Evolutionary conservation across 2,113 vertebrate species (phyloP).

Genomic region (Sporophila hypoxantha): DNA sequence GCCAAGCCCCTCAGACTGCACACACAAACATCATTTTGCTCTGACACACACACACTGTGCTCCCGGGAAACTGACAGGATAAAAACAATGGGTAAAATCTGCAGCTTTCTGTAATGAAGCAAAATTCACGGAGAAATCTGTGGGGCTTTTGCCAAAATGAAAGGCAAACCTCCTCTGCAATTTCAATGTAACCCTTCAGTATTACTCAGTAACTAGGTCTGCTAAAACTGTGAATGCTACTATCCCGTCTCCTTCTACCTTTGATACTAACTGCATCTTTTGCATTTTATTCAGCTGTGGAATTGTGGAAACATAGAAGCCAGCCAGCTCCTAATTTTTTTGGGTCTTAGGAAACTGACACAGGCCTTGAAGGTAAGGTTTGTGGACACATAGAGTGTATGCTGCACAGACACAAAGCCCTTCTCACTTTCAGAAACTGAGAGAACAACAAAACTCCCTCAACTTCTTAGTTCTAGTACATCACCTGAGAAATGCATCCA

Average conservation of each 20-base stretch:
- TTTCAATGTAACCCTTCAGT: background rate
- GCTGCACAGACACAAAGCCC: background rate
- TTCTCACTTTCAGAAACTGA: background rate
- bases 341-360: background rate
- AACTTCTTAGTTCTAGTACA: background rate
- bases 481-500: background rate
- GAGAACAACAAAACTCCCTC: background rate
- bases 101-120: background rate
- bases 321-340: background rate
- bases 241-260: background rate
- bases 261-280: background rate
- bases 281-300: background rate
- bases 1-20: background rate
- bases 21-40: background rate
- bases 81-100: background rate
- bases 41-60: background rate
- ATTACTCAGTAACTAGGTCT: background rate
- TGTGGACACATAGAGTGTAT: fast-evolving
- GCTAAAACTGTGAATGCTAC: background rate
- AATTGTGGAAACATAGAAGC: background rate
- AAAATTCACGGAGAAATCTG: background rate
- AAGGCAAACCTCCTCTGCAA: background rate
- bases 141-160: background rate
- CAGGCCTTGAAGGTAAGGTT: fast-evolving
- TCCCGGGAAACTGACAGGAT: background rate